Base-by-base conservation (phyloP, 2,888 invertebrate genomes). In the Diadegma fenestrale region DNA sequence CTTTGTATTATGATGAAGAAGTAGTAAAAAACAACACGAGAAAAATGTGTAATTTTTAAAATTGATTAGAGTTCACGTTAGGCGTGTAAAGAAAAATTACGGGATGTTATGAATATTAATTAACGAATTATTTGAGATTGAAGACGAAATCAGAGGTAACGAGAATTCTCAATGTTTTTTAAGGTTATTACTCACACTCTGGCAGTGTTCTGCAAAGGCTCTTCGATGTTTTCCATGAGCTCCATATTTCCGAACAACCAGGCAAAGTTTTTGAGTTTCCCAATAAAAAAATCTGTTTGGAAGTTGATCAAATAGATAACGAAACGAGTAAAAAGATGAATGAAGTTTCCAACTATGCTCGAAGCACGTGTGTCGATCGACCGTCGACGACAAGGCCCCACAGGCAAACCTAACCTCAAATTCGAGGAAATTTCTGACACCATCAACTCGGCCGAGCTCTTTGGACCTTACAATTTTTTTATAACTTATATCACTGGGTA, bases 171-270 rank as follows among this genome's bases (percentile, higher is more conserved):
- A 26, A 81, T 51, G 22, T 51, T 63, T 63, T n/a, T 33, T 2
- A 19, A 80, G 68, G 68, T 82, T 82, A 66, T 45, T 37, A 82
- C 84, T 73, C 79, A 87, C 87, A 87, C 84, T 80, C 87, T 80
- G 2, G 84, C 82, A 26, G 78, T 82, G 33, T 58, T 26, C 4
- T 86, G 69, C 26, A n/a, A 10, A 14, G 58, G 69, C 17, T 82
- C 84, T 51, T 71, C 73, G 26, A 86, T 75, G 71, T 80, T 78
- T 75, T 86, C 82, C 81, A 87, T 86, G 0, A 82, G 26, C 45
- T 87, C 84, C 87, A 87, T 87, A 43, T 73, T 66, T n/a, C 14
- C 45, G 14, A 61, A 45, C 54, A 4, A 68, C 10, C n/a, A 3
- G 10, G 26, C 45, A n/a, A 1, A 64, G 51, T 26, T 64, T 45